Evolutionary conservation across 1,140 invertebrate species (phyloP).

Genomic region (Ptiloglossa arizonensis): DNA sequence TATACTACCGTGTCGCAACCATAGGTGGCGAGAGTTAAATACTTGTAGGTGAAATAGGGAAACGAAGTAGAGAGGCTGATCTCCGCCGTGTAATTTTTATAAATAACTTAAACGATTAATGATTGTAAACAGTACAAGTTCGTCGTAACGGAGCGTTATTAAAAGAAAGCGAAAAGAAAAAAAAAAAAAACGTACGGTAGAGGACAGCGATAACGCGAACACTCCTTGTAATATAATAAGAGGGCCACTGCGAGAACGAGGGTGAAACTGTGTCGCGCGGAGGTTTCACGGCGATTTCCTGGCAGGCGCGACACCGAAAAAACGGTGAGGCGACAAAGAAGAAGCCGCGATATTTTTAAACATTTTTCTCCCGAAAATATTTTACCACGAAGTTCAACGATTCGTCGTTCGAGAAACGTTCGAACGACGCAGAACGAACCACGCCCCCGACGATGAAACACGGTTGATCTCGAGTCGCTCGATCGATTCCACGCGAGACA

Average conservation of each 20-base stretch:
- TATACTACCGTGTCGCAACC: slow-evolving; percentile 30
- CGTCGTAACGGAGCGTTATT: slow-evolving; percentile 28
- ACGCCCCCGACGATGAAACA: neutral
- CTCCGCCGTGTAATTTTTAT: slow-evolving; percentile 66
- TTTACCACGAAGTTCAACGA: neutral
- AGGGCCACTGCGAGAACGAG: neutral
- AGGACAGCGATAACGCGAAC: slow-evolving; percentile 1
- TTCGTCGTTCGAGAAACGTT: too few species aligned
- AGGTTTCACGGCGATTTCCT: neutral
- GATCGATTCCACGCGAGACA: neutral
- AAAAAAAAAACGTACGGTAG: slow-evolving; percentile 12
- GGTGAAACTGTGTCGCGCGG: too few species aligned
- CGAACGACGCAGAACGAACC: too few species aligned
- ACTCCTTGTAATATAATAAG: slow-evolving; percentile 41
- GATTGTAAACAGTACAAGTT: slow-evolving; percentile 56
- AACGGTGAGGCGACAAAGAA: neutral
- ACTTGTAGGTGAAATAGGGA: slow-evolving; percentile 39
- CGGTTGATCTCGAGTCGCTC: neutral
- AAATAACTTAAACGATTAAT: slow-evolving; percentile 41
- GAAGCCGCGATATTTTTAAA: slow-evolving; percentile 37
- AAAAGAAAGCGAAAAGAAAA: too few species aligned
- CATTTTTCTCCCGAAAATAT: slow-evolving; percentile 9
- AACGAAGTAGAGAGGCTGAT: slow-evolving; percentile 61
- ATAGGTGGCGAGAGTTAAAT: slow-evolving; percentile 12
- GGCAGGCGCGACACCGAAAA: neutral